Conservation (phyloP, 2,797 vertebrate genomes). For the Darevskia mixta region DNA sequence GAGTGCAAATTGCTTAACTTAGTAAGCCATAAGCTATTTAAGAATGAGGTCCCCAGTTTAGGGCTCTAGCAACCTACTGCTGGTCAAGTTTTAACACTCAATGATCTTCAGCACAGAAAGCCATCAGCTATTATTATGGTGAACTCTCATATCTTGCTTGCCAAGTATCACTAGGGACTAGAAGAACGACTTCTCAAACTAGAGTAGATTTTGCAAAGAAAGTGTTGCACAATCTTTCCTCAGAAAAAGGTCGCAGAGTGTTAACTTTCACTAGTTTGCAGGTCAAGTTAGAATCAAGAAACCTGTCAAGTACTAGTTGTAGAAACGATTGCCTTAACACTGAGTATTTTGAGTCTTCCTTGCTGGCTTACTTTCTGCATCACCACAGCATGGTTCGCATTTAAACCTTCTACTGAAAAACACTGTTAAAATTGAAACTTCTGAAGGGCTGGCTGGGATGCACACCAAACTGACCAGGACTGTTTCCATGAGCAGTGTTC, state of each 20-base stretch:
- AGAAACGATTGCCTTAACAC: constrained; percentile 64
- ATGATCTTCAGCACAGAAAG: constrained; percentile 70
- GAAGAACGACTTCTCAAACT: constrained; percentile 48
- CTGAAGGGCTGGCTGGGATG: constrained; percentile 57
- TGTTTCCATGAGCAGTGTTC: constrained; percentile 54
- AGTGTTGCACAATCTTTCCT: constrained; percentile 56
- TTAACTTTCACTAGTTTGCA: constrained; percentile 31
- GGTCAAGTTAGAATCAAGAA: constrained; percentile 59
- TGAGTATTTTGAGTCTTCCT: constrained; percentile 63
- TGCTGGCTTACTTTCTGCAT: constrained; percentile 59
- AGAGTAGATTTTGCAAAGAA: constrained; percentile 50
- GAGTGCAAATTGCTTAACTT: constrained; percentile 76
- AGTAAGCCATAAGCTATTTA: constrained; percentile 68
- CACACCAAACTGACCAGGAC: constrained; percentile 51
- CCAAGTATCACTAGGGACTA: constrained; percentile 51
- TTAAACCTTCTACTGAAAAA: constrained; percentile 47
- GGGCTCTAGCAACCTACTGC: constrained; percentile 48
- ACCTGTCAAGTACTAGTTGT: constrained; percentile 58
- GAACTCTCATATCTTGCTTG: constrained; percentile 66
- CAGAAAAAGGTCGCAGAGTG: constrained; percentile 52
- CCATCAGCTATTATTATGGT: constrained; percentile 56
- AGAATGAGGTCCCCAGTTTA: constrained; percentile 58
- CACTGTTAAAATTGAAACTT: constrained; percentile 65
- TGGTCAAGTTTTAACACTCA: constrained; percentile 73
- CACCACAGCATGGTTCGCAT: constrained; percentile 34